Conservation (phyloP, 1,140 invertebrate species). For the Diabrotica virgifera region DNA sequence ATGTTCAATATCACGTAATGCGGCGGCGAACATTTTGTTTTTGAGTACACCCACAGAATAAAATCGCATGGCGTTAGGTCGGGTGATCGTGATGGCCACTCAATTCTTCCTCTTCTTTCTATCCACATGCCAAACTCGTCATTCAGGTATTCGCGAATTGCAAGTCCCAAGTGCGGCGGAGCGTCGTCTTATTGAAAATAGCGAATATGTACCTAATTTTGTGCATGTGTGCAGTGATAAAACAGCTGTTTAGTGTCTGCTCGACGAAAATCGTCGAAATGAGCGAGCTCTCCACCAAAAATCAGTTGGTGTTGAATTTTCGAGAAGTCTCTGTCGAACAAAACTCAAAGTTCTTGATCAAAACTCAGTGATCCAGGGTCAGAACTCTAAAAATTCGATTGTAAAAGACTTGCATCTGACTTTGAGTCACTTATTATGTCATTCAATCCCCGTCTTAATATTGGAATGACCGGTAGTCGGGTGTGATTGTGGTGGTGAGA, state of each 20-base stretch:
- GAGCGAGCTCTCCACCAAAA: constrained; percentile 21
- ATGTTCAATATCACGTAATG: too few species aligned
- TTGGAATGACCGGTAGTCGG: constrained; percentile 25
- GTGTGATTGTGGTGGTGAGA: constrained; percentile 27
- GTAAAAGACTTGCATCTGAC: constrained; percentile 17
- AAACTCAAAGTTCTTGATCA: constrained; percentile 26
- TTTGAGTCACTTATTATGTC: constrained; percentile 27
- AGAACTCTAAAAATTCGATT: constrained; percentile 22
- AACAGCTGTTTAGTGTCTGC: constrained; percentile 30
- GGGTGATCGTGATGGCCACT: too few species aligned
- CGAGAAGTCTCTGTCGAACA: constrained; percentile 16
- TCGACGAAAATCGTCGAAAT: constrained; percentile 23
- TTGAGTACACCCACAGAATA: too few species aligned
- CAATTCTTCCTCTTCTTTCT: too few species aligned
- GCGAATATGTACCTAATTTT: too few species aligned
- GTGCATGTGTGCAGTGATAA: constrained; percentile 11
- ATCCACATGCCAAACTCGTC: too few species aligned
- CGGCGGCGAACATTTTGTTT: too few species aligned
- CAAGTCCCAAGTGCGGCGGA: too few species aligned
- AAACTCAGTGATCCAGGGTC: constrained; percentile 33
- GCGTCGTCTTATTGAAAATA: too few species aligned
- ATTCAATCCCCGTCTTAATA: constrained; percentile 24
- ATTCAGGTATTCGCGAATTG: too few species aligned
- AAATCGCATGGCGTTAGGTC: too few species aligned
- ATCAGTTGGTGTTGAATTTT: constrained; percentile 29